Evolutionary conservation across 2,797 vertebrate species (phyloP).

Genomic region (Ibycter americanus): DNA sequence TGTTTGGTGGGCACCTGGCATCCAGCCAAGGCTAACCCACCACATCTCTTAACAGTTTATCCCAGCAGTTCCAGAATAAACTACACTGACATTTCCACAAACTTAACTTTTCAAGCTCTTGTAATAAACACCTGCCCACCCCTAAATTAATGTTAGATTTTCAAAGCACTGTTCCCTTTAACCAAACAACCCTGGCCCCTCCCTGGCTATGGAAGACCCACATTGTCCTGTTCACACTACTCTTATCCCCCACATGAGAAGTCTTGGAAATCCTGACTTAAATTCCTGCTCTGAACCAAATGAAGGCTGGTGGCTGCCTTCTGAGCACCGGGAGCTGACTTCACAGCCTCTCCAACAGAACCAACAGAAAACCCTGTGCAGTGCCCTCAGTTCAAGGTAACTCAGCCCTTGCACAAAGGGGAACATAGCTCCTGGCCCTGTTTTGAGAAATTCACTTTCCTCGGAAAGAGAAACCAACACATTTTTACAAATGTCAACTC

Average conservation of each 20-base stretch:
- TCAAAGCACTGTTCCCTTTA: neutral
- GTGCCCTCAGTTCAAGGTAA: neutral
- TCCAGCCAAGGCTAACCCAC: too few relatives aligned
- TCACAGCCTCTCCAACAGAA: neutral
- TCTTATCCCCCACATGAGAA: rapidly evolving
- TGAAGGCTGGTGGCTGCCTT: neutral
- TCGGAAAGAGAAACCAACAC: neutral
- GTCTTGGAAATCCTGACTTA: neutral
- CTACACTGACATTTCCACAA: neutral
- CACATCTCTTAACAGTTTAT: neutral
- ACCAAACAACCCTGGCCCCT: rapidly evolving
- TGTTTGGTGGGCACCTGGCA: too few relatives aligned
- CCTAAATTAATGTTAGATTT: neutral
- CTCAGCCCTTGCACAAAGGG: neutral
- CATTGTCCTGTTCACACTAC: neutral
- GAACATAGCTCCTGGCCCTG: rapidly evolving
- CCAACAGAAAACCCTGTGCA: rapidly evolving
- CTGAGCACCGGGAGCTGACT: neutral
- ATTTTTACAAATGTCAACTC: neutral
- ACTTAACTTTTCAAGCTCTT: neutral
- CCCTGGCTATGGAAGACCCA: neutral
- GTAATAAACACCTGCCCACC: neutral
- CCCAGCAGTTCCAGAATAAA: neutral
- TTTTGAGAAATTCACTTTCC: neutral
- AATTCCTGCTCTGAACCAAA: neutral